Evolutionary conservation across 2,888 invertebrate genomes (phyloP), one percentile per base, ranked within the genome.

Genomic region (Nemapogon koenigi): DNA sequence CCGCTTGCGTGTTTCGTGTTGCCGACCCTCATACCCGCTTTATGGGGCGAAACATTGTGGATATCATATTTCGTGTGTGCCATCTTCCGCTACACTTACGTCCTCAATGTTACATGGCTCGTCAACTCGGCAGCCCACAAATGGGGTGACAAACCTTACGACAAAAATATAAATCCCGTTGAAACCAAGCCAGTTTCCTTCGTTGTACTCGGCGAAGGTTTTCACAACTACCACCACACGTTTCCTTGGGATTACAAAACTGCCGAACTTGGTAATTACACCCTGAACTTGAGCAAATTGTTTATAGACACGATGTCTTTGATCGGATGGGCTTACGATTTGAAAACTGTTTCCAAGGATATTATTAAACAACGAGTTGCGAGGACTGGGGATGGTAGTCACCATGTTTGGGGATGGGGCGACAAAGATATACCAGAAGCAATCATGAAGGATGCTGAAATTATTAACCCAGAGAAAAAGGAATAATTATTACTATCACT

Each of bases 81-180:
- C 14, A 81, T 89, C 57, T 83, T 92, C 61, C 86, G 94, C 36
- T 94, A 93, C 71, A 81, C 87, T 18, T 83, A 88, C 59, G 86
- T 88, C 31, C 82, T 95, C 38, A 91, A 95, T 65, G 87, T 88
- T 41, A 94, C 94, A 1, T 95, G 94, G 94, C 79, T 91, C 42
- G 93, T 94, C 25, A 95, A 95, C 76, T 91, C 91, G 44, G 90
- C 90, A 2, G 94, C 94, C 1, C 94, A 94, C 73, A 83, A 88
- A 53, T 89, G 85, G 79, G 90, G 90, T 37, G 81, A 83, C 51
- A 87, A 85, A 50, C 89, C 90, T 11, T 90, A 89, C 56, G 89
- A 94, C 64, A 85, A 79, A 79, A 57, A 44, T 68, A 87, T 92
- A 54, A 87, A 86, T 53, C 90, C 92, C 0, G 68, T 86, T 0